Evolutionary conservation across 2,888 invertebrate species (phyloP).

Genomic region (Coleophora deauratella): DNA sequence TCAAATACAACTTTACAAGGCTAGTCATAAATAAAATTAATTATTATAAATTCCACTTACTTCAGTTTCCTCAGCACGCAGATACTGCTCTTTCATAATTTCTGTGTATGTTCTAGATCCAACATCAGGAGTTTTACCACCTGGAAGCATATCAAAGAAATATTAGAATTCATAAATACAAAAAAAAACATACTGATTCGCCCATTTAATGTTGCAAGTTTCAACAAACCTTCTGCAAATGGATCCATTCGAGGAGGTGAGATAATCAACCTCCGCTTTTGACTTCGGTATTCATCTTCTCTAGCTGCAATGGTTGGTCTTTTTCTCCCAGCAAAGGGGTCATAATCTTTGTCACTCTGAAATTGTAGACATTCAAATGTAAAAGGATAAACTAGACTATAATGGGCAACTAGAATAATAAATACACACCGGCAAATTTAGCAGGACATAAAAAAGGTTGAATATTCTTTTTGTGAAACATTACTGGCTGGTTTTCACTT

Average conservation of each 20-base stretch:
- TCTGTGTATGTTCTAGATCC: conserved; percentile 95
- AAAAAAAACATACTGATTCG: background rate
- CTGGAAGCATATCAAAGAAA: conserved; percentile 74
- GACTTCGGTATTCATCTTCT: conserved; percentile 97
- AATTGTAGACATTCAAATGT: too few relatives aligned
- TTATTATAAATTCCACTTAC: too few relatives aligned
- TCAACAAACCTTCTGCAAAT: conserved; percentile 93
- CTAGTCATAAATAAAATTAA: too few relatives aligned
- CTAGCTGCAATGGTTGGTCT: conserved; percentile 95
- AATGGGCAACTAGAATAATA: too few relatives aligned
- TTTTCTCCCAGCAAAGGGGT: conserved; percentile 94
- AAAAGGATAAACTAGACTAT: too few relatives aligned
- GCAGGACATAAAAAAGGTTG: too few relatives aligned
- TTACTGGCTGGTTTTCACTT: too few relatives aligned
- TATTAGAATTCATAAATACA: background rate
- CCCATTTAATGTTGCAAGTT: too few relatives aligned
- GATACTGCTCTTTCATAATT: conserved; percentile 96
- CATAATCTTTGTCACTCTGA: conserved; percentile 92
- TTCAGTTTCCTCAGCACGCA: conserved; percentile 93
- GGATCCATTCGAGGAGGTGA: conserved; percentile 98
- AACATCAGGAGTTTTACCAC: conserved; percentile 98
- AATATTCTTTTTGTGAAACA: too few relatives aligned
- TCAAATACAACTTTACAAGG: too few relatives aligned
- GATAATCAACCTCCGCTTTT: conserved; percentile 90
- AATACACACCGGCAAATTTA: too few relatives aligned